phyloP scores from a whole-genome alignment of 2,888 invertebrate genomes.

The Eupeodes latifasciatus region DNA sequence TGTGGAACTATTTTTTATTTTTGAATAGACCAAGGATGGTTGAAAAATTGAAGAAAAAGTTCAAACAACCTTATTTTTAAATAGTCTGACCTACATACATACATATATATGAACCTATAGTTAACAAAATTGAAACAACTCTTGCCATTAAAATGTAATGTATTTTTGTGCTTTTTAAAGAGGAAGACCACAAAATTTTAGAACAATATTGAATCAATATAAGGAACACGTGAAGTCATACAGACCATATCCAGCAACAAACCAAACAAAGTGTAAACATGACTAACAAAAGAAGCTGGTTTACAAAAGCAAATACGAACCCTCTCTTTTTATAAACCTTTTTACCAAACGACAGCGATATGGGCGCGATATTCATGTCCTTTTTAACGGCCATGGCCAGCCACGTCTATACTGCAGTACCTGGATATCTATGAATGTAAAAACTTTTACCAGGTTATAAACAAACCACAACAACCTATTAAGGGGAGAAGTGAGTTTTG shows the following conservation, averaged over 20 bases:
- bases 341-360: background rate
- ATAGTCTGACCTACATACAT: background rate
- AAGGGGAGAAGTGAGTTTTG: conserved; percentile 23
- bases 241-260: background rate
- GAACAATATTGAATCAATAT: conserved; percentile 7
- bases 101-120: background rate
- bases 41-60: no score
- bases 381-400: conserved; percentile 21
- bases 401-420: background rate
- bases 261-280: conserved; percentile 1
- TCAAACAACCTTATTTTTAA: no score
- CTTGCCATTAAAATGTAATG: background rate
- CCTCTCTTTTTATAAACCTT: background rate
- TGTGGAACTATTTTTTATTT: no score
- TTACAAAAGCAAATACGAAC: conserved; percentile 2
- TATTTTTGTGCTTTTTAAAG: background rate
- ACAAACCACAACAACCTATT: conserved; percentile 29
- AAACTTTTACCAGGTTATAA: conserved; percentile 19
- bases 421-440: background rate
- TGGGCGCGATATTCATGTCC: conserved; percentile 38
- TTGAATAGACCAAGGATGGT: no score
- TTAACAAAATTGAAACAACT: background rate
- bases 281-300: conserved; percentile 23
- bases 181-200: background rate
- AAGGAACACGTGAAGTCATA: background rate